Conservation (phyloP, 2,797 vertebrate species). For the Mycteria americana region DNA sequence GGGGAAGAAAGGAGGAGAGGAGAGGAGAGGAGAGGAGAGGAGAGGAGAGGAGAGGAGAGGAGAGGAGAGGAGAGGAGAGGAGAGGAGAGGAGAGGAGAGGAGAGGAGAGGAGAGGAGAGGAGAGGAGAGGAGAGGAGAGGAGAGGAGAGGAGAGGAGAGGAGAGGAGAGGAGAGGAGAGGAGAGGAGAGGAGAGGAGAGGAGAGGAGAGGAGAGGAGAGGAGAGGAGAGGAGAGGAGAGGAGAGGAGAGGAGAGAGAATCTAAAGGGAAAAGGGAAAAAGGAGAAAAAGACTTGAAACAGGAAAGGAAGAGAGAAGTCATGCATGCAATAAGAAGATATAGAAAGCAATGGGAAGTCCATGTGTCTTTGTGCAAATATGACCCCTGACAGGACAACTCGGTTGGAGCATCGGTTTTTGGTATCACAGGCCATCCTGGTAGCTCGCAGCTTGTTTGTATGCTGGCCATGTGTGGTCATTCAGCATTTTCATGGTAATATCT, state of each 20-base stretch:
- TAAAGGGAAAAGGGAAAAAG: not conserved
- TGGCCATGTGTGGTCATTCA: not conserved
- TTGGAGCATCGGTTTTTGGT: accelerated
- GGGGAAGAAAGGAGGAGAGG: not conserved
- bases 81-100: no score
- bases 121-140: no score
- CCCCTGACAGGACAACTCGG: not conserved
- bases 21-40: not conserved
- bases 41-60: no score
- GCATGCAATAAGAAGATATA: accelerated
- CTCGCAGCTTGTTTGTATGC: not conserved
- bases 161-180: no score
- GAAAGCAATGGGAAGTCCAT: not conserved
- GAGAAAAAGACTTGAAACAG: not conserved
- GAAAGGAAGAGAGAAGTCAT: not conserved
- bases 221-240: not conserved
- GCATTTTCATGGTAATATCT: not conserved
- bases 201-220: no score
- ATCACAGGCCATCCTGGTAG: not conserved
- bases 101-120: not conserved
- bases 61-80: not conserved
- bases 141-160: not conserved
- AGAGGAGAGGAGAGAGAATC: not conserved
- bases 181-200: not conserved
- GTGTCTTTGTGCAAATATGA: not conserved